Evolutionary conservation across 2,888 invertebrate species (phyloP).

Genomic region (Harmothoe impar): DNA sequence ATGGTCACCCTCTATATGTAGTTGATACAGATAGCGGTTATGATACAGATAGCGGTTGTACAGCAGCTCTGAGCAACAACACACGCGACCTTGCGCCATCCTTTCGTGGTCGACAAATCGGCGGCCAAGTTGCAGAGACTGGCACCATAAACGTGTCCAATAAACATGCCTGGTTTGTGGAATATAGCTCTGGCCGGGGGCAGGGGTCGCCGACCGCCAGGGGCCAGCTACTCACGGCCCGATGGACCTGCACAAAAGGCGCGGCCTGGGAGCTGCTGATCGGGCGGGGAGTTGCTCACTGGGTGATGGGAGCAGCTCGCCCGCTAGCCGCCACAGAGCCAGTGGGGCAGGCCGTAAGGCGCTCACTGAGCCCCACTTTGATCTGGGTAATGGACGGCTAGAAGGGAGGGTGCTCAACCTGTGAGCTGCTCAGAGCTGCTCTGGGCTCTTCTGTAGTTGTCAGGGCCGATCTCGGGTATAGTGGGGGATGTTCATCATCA

Average conservation of each 20-base stretch:
- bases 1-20: no score
- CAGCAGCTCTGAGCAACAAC: not conserved
- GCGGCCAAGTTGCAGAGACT: not conserved
- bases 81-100: not conserved
- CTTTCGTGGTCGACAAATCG: constrained; percentile 1
- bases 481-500: not conserved
- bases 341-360: not conserved
- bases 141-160: not conserved
- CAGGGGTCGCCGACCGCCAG: not conserved
- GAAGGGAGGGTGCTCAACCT: not conserved
- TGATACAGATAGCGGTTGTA: no score
- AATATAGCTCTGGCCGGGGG: not conserved
- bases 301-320: constrained; percentile 12
- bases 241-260: constrained; percentile 5
- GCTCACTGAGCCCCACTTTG: constrained; percentile 23
- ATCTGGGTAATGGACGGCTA: constrained; percentile 21
- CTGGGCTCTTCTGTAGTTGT: not conserved
- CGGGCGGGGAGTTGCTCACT: constrained; percentile 2
- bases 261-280: not conserved
- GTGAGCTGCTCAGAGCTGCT: not conserved
- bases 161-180: not conserved
- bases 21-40: no score
- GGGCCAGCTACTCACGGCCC: constrained; percentile 13
- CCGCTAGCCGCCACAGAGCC: not conserved
- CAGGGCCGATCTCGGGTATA: not conserved